A percentile compares a stretch with the other conserved stretches of the same genome.
Evolutionary conservation across 1,140 invertebrate species (phyloP).

Genomic region (Conus betulinus): DNA sequence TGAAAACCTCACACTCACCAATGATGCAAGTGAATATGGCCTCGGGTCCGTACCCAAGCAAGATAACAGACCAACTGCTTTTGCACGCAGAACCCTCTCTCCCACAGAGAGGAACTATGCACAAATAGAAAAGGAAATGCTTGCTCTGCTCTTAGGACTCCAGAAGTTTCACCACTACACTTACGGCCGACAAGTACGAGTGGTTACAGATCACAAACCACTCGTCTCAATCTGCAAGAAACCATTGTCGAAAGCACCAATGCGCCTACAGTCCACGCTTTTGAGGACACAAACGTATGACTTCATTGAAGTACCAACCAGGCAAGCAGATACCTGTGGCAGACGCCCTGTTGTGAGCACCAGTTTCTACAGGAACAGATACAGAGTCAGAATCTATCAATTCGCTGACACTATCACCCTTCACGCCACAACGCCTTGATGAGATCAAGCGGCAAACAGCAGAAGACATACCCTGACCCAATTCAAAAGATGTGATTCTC

Average conservation of each 20-base stretch:
- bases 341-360: constrained; percentile 15
- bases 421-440: background rate
- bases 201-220: constrained; percentile 53
- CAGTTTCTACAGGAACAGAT: background rate
- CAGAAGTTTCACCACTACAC: constrained; percentile 55
- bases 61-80: constrained; percentile 71
- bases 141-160: constrained; percentile 68
- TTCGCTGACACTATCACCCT: background rate
- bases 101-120: too few relatives aligned
- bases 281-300: constrained; percentile 17
- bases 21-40: constrained; percentile 41
- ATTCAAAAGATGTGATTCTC: background rate
- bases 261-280: too few relatives aligned
- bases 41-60: constrained; percentile 75
- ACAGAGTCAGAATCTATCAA: background rate
- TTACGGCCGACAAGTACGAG: too few relatives aligned
- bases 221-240: constrained; percentile 42
- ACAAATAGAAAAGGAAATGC: constrained; percentile 34
- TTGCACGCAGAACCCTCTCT: constrained; percentile 67
- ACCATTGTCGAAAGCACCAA: background rate
- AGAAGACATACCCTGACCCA: background rate
- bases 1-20: too few relatives aligned
- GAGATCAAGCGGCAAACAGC: background rate
- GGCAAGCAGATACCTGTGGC: constrained; percentile 8
- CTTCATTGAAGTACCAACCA: background rate